A percentile compares a stretch with the other conserved stretches of the same genome.
phyloP scores from a whole-genome alignment of 2,888 invertebrate species.

The Calliphora vomitoria region DNA sequence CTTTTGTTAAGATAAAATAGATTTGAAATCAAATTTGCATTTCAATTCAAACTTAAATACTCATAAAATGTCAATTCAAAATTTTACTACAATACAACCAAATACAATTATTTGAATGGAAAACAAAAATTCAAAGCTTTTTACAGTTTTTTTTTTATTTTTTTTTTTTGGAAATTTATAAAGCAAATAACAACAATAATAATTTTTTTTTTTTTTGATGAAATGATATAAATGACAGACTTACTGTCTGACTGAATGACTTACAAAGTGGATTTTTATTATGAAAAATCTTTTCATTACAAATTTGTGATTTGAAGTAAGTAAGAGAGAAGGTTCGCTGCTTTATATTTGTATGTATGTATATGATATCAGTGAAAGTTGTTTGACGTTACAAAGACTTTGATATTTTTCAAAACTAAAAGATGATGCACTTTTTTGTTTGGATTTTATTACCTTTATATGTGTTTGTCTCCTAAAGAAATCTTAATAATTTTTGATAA shows the following conservation, averaged over 20 bases:
- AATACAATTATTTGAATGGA: conserved; percentile 6
- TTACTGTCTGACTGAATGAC: conserved; percentile 22
- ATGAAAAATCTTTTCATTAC: conserved; percentile 25
- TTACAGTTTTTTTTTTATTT: conserved; percentile 34
- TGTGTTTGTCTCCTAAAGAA: conserved; percentile 1
- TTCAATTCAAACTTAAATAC: conserved; percentile 30
- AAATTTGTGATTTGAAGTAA: background rate
- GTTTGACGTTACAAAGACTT: conserved; percentile 42
- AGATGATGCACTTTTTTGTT: conserved; percentile 43
- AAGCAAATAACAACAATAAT: background rate
- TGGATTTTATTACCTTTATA: background rate
- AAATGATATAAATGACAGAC: conserved; percentile 5
- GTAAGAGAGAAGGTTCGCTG: conserved; percentile 23
- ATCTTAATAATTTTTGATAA: conserved; percentile 19
- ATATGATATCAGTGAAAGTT: conserved; percentile 67
- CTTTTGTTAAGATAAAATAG: background rate
- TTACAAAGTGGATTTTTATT: conserved; percentile 8
- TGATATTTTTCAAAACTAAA: background rate
- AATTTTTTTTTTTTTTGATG: conserved; percentile 18
- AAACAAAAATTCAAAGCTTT: conserved; percentile 1
- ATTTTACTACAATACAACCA: conserved; percentile 4
- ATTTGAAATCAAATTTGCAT: conserved; percentile 40
- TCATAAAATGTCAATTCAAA: background rate
- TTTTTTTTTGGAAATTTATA: conserved; percentile 22
- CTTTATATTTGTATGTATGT: background rate